Percentiles rank a stretch among this genome's conserved stretches.
Evolutionary conservation across 1,140 invertebrate species (phyloP).

Genomic region (Ectropis grisescens): DNA sequence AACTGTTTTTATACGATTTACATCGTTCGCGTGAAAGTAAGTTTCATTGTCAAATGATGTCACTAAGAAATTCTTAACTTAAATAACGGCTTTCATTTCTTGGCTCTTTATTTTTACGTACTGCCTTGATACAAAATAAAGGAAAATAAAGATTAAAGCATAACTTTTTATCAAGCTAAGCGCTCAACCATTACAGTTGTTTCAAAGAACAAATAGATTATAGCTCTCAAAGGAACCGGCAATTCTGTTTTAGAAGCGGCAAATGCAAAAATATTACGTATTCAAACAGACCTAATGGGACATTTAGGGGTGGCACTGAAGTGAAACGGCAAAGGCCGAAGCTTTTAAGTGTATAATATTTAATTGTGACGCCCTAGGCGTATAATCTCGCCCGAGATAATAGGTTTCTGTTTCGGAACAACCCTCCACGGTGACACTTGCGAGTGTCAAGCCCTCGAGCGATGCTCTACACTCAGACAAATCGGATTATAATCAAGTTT

Average conservation of each 20-base stretch:
- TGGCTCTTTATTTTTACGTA: too few relatives aligned
- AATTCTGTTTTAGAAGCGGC: slow-evolving; percentile 64
- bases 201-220: slow-evolving; percentile 69
- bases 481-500: slow-evolving; percentile 65
- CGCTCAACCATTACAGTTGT: slow-evolving; percentile 59
- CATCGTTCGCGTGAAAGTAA: too few relatives aligned
- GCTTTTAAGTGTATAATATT: slow-evolving; percentile 72
- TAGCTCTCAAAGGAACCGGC: slow-evolving; percentile 65
- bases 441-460: slow-evolving; percentile 60
- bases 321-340: slow-evolving; percentile 69
- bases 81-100: too few relatives aligned
- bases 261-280: slow-evolving; percentile 70
- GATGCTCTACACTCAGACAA: slow-evolving; percentile 54
- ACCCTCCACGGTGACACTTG: slow-evolving; percentile 62
- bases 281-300: slow-evolving; percentile 70
- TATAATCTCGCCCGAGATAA: slow-evolving; percentile 71
- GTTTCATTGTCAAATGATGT: too few relatives aligned
- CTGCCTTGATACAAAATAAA: too few relatives aligned
- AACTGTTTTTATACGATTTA: too few relatives aligned
- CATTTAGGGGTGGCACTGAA: slow-evolving; percentile 68
- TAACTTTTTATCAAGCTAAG: slow-evolving; percentile 54
- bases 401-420: slow-evolving; percentile 70
- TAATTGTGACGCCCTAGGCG: slow-evolving; percentile 72
- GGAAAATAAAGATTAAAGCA: slow-evolving; percentile 27
- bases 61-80: too few relatives aligned